Conservation (phyloP, 1,140 invertebrate species). For the Carcinoscorpius rotundicauda region DNA sequence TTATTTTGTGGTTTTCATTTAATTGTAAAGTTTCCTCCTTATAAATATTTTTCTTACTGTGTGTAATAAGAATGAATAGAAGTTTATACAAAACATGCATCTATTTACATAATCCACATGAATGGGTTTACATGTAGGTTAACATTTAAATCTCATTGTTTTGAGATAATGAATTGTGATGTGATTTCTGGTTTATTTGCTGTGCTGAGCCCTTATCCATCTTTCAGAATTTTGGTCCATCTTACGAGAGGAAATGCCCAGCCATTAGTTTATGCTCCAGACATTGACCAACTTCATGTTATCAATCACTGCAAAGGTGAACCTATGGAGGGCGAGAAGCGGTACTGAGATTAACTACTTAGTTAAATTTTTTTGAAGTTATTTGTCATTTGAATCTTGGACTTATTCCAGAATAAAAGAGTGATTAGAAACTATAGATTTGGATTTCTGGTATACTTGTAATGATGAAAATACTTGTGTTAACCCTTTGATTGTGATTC, state of each 20-base stretch:
- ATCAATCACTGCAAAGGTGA: constrained; percentile 42
- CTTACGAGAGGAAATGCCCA: constrained; percentile 37
- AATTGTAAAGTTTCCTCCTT: too few species aligned
- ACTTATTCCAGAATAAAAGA: too few species aligned
- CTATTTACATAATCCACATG: too few species aligned
- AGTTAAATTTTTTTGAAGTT: not conserved
- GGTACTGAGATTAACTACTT: not conserved
- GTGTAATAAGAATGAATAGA: too few species aligned
- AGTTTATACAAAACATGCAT: too few species aligned
- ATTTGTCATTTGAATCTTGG: too few species aligned
- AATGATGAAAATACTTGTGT: not conserved
- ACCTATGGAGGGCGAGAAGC: constrained; percentile 10
- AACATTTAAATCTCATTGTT: not conserved
- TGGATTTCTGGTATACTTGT: not conserved
- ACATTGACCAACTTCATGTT: constrained; percentile 40
- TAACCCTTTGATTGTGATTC: too few species aligned
- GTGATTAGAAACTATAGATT: too few species aligned
- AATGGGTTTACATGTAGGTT: not conserved
- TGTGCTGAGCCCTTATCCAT: not conserved
- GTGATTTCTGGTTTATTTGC: constrained; percentile 6
- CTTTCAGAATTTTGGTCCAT: constrained; percentile 37
- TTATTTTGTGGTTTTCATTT: too few species aligned
- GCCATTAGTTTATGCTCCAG: constrained; percentile 45
- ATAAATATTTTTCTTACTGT: too few species aligned
- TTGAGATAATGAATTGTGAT: not conserved